Base-by-base conservation (phyloP, 2,888 invertebrate genomes). In the Cephus pulcher region DNA sequence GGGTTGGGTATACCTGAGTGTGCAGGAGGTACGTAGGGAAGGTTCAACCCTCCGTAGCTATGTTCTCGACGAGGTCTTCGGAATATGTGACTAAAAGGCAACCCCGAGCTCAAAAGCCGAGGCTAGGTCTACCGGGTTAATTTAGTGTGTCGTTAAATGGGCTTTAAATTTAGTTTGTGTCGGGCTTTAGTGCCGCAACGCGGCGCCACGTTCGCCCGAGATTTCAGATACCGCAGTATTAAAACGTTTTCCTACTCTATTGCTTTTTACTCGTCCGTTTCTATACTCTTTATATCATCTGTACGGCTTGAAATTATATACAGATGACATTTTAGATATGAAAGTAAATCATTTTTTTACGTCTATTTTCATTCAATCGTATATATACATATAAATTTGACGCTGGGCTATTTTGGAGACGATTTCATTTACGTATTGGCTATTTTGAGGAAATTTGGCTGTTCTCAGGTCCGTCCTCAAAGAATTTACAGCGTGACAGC, bases 91-190 rank as follows among this genome's bases (percentile, higher is more conserved):
- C 75, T 37, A 75, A 75, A 69, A 75, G 75, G 37, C 32, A 32
- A 68, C 56, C 34, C 70, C 30, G 68, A 4, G 76, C 73, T 80
- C 77, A 79, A 79, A 78, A 79, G 80, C 79, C 69, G 70, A 70
- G 76, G 74, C 34, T 74, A 74, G 75, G 69, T 78, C 40, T 78
- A 78, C 70, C 73, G 81, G 77, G 82, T 82, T 83, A 83, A 83
- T 83, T 83, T 81, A 83, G 78, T 80, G 79, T 81, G 81, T 81
- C 83, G 82, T 83, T 82, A 83, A 83, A 83, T 81, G 81, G 83
- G 80, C 82, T 83, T 83, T 82, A 81, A 83, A 82, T 83, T 83
- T 82, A 80, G 82, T 81, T 83, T 83, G 75, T n/a, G 76, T 80
- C 37, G 75, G 75, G 69, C 34, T 30, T 33, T 56, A 33, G 69